Evolutionary conservation across 2,113 vertebrate species (phyloP).

Genomic region (Nanorana parkeri): DNA sequence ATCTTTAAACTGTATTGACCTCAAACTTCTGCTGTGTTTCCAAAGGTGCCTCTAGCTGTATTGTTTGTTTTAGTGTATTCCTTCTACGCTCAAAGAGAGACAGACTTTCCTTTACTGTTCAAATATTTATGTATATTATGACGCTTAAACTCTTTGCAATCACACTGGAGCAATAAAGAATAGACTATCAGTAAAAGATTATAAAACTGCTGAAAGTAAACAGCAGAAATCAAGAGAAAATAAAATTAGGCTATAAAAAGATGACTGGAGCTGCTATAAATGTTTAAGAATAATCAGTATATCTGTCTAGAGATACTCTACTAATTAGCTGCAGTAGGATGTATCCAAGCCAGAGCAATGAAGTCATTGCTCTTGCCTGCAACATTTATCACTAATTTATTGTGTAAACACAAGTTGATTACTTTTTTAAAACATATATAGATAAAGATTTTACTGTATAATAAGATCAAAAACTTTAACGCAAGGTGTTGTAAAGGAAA

Average conservation of each 20-base stretch:
- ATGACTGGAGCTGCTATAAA: constrained; percentile 53
- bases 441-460: background rate
- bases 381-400: constrained; percentile 4
- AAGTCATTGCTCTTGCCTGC: constrained; percentile 33
- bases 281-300: constrained; percentile 63
- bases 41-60: constrained; percentile 77
- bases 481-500: too few relatives aligned
- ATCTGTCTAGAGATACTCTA: constrained; percentile 61
- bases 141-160: constrained; percentile 72
- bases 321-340: constrained; percentile 62
- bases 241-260: constrained; percentile 80
- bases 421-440: constrained; percentile 18
- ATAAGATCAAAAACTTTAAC: too few relatives aligned
- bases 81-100: constrained; percentile 66
- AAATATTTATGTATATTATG: constrained; percentile 82
- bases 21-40: constrained; percentile 18
- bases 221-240: constrained; percentile 77
- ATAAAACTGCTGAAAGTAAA: constrained; percentile 80
- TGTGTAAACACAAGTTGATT: constrained; percentile 9
- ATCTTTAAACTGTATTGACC: constrained; percentile 14
- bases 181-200: constrained; percentile 73
- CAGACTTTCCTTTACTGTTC: constrained; percentile 74
- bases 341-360: constrained; percentile 38
- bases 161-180: constrained; percentile 74
- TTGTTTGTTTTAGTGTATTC: constrained; percentile 77